Evolutionary conservation across 2,888 invertebrate species (phyloP).

Genomic region (Syrista parreyssii): DNA sequence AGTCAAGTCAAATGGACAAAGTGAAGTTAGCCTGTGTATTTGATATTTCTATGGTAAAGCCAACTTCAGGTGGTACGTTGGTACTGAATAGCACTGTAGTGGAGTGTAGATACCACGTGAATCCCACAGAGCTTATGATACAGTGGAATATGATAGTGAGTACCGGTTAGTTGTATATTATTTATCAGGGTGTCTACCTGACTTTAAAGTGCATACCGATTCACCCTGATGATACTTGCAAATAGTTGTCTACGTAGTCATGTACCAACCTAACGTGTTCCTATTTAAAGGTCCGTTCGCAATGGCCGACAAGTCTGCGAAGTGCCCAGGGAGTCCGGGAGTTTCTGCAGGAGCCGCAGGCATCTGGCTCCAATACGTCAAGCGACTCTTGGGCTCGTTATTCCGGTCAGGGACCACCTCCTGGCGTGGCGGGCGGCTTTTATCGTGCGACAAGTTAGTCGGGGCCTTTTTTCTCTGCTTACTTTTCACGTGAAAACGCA

Average conservation of each 20-base stretch:
- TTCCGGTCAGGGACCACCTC: constrained; percentile 28
- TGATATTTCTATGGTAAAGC: not conserved
- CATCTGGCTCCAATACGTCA: constrained; percentile 4
- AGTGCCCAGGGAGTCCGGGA: not conserved
- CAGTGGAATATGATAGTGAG: not conserved
- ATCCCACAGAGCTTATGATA: not conserved
- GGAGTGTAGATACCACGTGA: not conserved
- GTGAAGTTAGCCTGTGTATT: not conserved
- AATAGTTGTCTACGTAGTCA: not conserved
- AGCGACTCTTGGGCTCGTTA: constrained; percentile 17
- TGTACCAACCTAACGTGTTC: not conserved
- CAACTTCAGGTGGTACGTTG: not conserved
- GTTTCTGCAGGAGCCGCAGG: constrained; percentile 1
- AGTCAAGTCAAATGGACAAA: not conserved
- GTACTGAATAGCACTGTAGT: not conserved
- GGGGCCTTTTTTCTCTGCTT: not conserved
- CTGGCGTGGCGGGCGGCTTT: constrained; percentile 9
- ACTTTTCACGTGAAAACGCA: constrained; percentile 1
- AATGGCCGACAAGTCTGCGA: not conserved
- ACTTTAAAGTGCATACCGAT: not conserved
- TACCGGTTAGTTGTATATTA: not conserved
- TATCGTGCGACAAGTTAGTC: constrained; percentile 1
- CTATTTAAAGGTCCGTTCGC: not conserved
- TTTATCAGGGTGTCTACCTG: not conserved
- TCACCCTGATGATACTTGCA: not conserved